These are phyloP conservation scores for Cylas formicarius DNA, from an alignment of 1,140 invertebrate genomes.

Conservation along the genomic window DNA sequence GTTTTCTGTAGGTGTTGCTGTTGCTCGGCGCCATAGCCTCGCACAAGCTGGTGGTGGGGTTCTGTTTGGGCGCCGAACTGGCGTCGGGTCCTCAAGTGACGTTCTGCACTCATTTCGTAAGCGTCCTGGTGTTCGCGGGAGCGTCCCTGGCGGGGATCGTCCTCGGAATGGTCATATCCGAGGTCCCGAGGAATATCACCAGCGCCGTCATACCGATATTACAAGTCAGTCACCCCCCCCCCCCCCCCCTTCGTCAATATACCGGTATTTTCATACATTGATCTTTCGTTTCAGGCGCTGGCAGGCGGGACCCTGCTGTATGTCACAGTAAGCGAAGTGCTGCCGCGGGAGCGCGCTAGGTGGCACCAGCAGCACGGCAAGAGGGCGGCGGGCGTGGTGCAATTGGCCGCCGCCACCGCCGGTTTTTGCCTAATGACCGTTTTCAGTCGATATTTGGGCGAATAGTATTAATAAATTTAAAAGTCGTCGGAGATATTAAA, in stretches of 20 bases:
- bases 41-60: slow-evolving; percentile 72
- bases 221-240: slow-evolving; percentile 41
- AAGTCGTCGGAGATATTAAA: no score
- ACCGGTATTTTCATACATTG: not conserved
- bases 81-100: slow-evolving; percentile 44
- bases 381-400: slow-evolving; percentile 50
- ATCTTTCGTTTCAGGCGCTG: slow-evolving; percentile 52
- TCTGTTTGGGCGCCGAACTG: slow-evolving; percentile 67
- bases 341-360: slow-evolving; percentile 68
- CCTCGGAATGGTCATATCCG: slow-evolving; percentile 53
- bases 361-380: slow-evolving; percentile 50
- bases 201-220: slow-evolving; percentile 49
- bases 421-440: slow-evolving; percentile 58
- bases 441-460: slow-evolving; percentile 46
- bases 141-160: slow-evolving; percentile 61
- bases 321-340: slow-evolving; percentile 86
- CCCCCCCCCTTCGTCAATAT: slow-evolving; percentile 2
- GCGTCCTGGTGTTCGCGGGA: slow-evolving; percentile 56
- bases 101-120: slow-evolving; percentile 48
- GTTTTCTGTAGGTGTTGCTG: slow-evolving; percentile 53
- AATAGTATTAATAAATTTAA: no score
- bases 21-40: slow-evolving; percentile 63
- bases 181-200: slow-evolving; percentile 42
- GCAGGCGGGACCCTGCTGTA: slow-evolving; percentile 90
- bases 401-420: slow-evolving; percentile 49